These are phyloP conservation scores for Antheraea yamamai DNA, from an alignment of 2,888 invertebrate species.

Conservation along the genomic window DNA sequence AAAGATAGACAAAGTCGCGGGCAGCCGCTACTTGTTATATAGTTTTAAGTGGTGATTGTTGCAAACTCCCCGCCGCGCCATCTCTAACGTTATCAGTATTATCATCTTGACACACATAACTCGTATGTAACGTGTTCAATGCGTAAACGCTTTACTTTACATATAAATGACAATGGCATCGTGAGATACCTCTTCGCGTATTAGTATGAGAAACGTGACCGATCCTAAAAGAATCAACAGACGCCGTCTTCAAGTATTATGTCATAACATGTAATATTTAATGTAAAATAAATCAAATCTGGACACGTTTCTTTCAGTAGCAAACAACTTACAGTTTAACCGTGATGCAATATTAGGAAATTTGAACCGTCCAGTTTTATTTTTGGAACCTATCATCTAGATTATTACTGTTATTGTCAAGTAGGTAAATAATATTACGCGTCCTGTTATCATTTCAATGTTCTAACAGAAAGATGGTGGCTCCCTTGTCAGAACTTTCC, in stretches of 20 bases:
- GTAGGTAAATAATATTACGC: too few species aligned
- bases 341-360: neutral
- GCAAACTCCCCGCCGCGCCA: slow-evolving; percentile 22
- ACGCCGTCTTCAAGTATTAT: slow-evolving; percentile 20
- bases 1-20: too few species aligned
- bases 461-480: too few species aligned
- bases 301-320: neutral
- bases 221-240: slow-evolving; percentile 32
- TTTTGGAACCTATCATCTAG: too few species aligned
- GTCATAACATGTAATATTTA: slow-evolving; percentile 20
- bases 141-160: slow-evolving; percentile 26
- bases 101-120: slow-evolving; percentile 39
- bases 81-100: slow-evolving; percentile 31
- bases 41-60: neutral
- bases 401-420: too few species aligned
- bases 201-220: slow-evolving; percentile 43
- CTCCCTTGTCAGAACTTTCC: too few species aligned
- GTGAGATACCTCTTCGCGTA: slow-evolving; percentile 46
- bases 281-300: neutral
- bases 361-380: neutral
- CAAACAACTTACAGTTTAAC: neutral
- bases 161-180: slow-evolving; percentile 33
- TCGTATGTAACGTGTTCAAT: slow-evolving; percentile 7
- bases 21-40: neutral
- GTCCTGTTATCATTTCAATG: too few species aligned